Conservation (phyloP, 2,797 vertebrate species). For the Phalloptychus januarius region DNA sequence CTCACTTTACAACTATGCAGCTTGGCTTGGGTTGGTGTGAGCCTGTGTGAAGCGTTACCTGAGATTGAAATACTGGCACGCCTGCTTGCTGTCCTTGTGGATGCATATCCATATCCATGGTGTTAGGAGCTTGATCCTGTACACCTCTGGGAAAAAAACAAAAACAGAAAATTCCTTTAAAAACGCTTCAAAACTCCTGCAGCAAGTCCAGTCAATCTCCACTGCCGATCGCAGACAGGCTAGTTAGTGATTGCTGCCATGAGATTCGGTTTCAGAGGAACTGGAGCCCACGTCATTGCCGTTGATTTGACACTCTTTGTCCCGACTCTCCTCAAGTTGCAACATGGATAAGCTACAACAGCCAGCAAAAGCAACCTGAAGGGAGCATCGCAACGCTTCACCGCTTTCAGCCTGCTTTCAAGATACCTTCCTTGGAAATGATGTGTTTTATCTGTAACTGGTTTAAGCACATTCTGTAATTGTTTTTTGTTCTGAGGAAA, state of each 20-base stretch:
- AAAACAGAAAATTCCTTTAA: neutral
- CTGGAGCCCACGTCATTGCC: constrained; percentile 46
- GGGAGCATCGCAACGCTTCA: constrained; percentile 31
- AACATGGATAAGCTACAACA: constrained; percentile 14
- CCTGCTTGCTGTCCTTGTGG: constrained; percentile 90
- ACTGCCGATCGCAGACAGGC: constrained; percentile 6
- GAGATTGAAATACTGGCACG: constrained; percentile 88
- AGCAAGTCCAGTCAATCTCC: neutral
- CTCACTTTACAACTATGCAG: neutral
- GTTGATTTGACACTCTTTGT: constrained; percentile 62
- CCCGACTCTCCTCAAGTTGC: constrained; percentile 58
- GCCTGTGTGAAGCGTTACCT: constrained; percentile 79
- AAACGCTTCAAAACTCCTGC: neutral
- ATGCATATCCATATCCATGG: constrained; percentile 95
- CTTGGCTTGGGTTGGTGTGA: neutral
- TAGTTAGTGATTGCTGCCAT: constrained; percentile 14
- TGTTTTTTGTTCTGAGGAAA: constrained; percentile 34
- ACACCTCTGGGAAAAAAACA: constrained; percentile 76
- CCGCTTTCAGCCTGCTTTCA: constrained; percentile 38
- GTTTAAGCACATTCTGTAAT: constrained; percentile 23
- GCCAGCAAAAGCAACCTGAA: constrained; percentile 31
- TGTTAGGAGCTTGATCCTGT: constrained; percentile 73
- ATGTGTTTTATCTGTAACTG: constrained; percentile 20
- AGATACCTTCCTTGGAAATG: constrained; percentile 41
- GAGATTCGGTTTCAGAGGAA: constrained; percentile 60